A percentile compares a stretch with the other conserved stretches of the same genome.
Conservation (phyloP, 2,113 vertebrate species). For the Morone saxatilis region DNA sequence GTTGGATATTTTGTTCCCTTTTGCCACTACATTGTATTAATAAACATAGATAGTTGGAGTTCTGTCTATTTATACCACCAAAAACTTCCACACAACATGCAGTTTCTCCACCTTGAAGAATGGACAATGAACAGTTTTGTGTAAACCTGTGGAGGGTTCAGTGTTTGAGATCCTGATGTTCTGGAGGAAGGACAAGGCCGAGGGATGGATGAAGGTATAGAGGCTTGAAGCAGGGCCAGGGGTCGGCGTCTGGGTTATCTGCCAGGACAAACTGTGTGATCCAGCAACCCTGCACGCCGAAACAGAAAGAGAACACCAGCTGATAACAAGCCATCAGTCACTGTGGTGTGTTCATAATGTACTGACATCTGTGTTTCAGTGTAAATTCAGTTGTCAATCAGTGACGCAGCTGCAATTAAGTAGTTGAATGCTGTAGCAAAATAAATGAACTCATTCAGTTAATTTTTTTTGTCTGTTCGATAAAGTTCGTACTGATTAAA, state of each 20-base stretch:
- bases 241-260: conserved; percentile 34
- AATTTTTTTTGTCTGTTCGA: not conserved
- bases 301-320: conserved; percentile 42
- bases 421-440: not conserved
- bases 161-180: conserved; percentile 7
- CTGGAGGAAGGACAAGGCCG: conserved; percentile 45
- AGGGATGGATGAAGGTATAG: not conserved
- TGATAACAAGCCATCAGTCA: conserved; percentile 3
- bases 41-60: not conserved
- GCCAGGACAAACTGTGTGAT: conserved; percentile 31
- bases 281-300: conserved; percentile 26
- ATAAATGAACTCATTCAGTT: too few relatives aligned
- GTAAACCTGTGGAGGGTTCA: not conserved
- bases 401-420: not conserved
- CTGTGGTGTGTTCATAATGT: not conserved
- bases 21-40: not conserved
- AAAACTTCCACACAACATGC: not conserved
- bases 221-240: conserved; percentile 14
- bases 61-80: too few relatives aligned
- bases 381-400: conserved; percentile 28
- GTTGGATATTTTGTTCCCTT: not conserved
- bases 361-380: conserved; percentile 21
- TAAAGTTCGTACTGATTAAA: not conserved
- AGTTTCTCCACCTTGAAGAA: conserved; percentile 8
- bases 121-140: not conserved